These are phyloP conservation scores for Oenanthe oenanthe DNA, from an alignment of 2,113 vertebrate genomes.

Conservation along the genomic window DNA sequence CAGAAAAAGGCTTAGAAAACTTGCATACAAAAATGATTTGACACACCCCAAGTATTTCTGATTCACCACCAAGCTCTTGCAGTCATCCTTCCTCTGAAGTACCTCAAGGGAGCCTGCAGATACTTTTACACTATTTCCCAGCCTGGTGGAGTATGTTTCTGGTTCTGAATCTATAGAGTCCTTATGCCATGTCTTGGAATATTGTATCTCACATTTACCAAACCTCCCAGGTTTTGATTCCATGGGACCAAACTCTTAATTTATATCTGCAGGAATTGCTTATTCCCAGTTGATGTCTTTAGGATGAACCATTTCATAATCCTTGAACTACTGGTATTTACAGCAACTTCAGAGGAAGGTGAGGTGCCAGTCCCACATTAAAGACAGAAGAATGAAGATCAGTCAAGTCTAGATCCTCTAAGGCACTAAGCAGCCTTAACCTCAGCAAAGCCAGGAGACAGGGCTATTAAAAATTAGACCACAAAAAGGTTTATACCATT, in stretches of 20 bases:
- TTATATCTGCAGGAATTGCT: neutral
- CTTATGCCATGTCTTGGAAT: neutral
- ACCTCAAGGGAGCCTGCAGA: neutral
- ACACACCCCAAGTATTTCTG: neutral
- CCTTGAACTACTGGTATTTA: neutral
- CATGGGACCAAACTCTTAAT: neutral
- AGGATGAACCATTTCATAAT: neutral
- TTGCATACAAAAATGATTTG: neutral
- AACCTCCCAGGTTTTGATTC: neutral
- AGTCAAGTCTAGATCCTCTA: neutral
- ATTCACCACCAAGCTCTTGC: neutral
- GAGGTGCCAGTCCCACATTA: neutral
- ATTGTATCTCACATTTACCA: fast-evolving
- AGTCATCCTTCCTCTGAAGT: neutral
- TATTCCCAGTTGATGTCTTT: neutral
- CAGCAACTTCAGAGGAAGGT: neutral
- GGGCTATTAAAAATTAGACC: neutral
- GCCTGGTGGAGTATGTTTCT: neutral
- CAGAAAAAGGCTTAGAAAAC: neutral
- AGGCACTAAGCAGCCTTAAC: neutral
- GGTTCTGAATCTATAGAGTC: neutral
- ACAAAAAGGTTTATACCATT: neutral
- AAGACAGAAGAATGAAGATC: neutral
- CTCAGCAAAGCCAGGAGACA: neutral
- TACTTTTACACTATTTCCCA: neutral